Conservation (phyloP, 2,113 vertebrate species). For the Halcyon malimbica region DNA sequence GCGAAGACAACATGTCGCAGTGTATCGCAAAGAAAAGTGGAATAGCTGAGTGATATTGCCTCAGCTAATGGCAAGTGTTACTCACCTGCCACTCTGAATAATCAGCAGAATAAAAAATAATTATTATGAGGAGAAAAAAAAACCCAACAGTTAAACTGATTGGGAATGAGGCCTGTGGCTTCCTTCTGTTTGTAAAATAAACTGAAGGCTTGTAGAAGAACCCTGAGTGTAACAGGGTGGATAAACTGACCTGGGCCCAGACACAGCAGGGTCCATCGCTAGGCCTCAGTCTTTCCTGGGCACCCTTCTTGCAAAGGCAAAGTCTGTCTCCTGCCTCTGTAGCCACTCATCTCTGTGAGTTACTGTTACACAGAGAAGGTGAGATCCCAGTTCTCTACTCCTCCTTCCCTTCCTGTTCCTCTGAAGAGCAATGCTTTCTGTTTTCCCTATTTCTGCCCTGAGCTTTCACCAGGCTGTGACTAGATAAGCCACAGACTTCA, state of each 20-base stretch:
- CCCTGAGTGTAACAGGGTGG: not conserved
- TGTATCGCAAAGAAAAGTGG: not conserved
- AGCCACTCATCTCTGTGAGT: not conserved
- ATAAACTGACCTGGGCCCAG: not conserved
- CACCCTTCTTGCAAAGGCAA: not conserved
- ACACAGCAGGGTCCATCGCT: accelerated
- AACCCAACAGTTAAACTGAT: not conserved
- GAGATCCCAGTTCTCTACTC: not conserved
- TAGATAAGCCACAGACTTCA: not conserved
- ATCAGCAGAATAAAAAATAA: not conserved
- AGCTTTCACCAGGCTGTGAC: not conserved
- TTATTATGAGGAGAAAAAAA: not conserved
- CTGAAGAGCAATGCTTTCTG: not conserved
- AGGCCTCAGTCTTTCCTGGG: not conserved
- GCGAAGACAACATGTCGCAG: not conserved
- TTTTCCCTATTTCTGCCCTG: not conserved
- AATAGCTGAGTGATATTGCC: not conserved
- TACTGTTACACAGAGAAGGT: not conserved
- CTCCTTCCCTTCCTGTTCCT: not conserved
- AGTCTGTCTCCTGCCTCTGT: not conserved
- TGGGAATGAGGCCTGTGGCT: not conserved
- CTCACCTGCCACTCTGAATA: not conserved
- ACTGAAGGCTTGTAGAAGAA: not conserved
- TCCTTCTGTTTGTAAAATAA: not conserved
- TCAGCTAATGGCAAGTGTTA: not conserved